These are phyloP conservation scores for Nothocercus nigrocapillus DNA, from an alignment of 2,113 vertebrate species.

Conservation along the genomic window DNA sequence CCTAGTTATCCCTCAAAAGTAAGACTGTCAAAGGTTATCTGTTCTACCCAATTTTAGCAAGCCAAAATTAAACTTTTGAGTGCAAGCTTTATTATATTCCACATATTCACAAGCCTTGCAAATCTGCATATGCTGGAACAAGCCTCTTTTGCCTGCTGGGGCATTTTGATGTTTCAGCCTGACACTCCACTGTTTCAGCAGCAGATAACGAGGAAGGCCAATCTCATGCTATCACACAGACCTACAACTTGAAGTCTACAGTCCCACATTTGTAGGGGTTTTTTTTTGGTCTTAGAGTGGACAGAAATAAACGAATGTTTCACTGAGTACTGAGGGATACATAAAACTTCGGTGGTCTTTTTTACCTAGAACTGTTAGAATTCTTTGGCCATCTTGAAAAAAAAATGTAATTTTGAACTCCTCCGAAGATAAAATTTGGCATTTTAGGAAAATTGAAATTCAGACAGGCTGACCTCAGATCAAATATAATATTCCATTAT, in stretches of 20 bases:
- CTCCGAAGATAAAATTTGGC: background rate
- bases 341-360: background rate
- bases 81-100: background rate
- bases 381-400: background rate
- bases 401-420: background rate
- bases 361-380: background rate
- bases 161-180: background rate
- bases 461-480: background rate
- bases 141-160: background rate
- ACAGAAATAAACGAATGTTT: background rate
- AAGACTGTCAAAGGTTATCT: background rate
- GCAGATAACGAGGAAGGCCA: background rate
- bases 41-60: background rate
- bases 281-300: background rate
- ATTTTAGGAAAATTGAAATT: background rate
- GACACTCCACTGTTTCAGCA: background rate
- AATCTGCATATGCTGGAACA: background rate
- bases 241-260: background rate
- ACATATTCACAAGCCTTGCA: background rate
- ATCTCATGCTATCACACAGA: background rate
- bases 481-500: background rate
- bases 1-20: background rate
- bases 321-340: background rate
- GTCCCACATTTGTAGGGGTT: background rate
- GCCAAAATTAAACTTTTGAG: background rate